Conservation (phyloP, 2,797 vertebrate species). For the Heterohyrax brucei region DNA sequence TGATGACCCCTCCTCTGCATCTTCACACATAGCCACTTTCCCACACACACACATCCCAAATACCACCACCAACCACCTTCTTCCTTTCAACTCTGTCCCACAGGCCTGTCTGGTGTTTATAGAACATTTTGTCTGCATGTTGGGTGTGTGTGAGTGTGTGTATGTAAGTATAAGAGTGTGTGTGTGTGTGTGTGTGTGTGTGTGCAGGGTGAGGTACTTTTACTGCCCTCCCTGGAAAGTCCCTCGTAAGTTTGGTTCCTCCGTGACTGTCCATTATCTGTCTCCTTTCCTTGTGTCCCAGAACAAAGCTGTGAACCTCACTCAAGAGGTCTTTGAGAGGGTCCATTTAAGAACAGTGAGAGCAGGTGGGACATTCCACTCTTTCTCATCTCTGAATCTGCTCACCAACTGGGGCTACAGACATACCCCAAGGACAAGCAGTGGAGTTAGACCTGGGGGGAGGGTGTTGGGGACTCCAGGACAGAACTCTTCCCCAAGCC, state of each 20-base stretch:
- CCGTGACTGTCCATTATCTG: constrained; percentile 84
- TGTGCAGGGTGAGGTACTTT: constrained; percentile 69
- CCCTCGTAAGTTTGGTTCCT: constrained; percentile 78
- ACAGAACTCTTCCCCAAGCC: neutral
- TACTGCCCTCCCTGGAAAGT: constrained; percentile 81
- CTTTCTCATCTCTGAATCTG: constrained; percentile 52
- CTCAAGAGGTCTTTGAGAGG: constrained; percentile 67
- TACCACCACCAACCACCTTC: constrained; percentile 80
- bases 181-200: accelerated
- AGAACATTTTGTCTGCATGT: constrained; percentile 74
- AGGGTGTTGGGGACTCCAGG: neutral
- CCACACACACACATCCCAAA: constrained; percentile 57
- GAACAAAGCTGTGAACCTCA: constrained; percentile 82
- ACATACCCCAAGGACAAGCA: constrained; percentile 45
- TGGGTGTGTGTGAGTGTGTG: neutral
- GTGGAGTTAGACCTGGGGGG: neutral
- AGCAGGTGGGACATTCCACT: constrained; percentile 68
- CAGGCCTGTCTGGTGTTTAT: constrained; percentile 87
- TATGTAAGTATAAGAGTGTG: neutral
- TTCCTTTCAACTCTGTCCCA: constrained; percentile 77
- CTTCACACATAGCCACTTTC: constrained; percentile 59
- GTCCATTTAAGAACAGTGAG: constrained; percentile 78
- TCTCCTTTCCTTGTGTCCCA: constrained; percentile 86
- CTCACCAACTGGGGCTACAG: neutral
- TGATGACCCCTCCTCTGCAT: constrained; percentile 87